Base-by-base conservation (phyloP, 2,888 invertebrate species). In the Calliphora vomitoria region DNA sequence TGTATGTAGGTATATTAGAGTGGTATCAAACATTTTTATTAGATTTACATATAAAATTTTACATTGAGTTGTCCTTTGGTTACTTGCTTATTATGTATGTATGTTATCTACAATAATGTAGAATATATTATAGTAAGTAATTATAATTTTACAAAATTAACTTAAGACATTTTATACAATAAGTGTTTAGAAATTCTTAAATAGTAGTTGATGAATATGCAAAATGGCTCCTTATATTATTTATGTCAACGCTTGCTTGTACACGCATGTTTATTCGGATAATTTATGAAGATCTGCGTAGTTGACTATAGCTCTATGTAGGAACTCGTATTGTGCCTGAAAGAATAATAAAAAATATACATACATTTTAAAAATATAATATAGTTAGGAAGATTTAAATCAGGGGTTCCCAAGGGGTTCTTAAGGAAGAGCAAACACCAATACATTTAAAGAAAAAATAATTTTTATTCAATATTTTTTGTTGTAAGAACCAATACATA, bases 301-400 rank as follows among this genome's bases (percentile, higher is more conserved):
- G 94, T 97, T 97, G 90, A 97, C 95, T 94, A 98, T 97, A 93
- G 97, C 98, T 94, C 98, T 97, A 95, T 98, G 97, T 91, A 98
- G 95, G 95, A 98, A 98, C 95, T 98, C 98, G 94, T 98, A 98
- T 94, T 98, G 98, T 94, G 97, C 96, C 98, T 98, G 75, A 10
- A 91, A 89, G 71, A 85, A 41, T 3, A 41, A 47, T 15, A 62
- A 5, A 62, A 6, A 35, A 55, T 20, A 20, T 20, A 10, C 4
- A 20, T 55, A 55, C 20, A 8, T 25, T 25, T 25, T 25, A 25
- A 25, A 25, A 25, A 25, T 25, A 25, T 25, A 25, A 25, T 25
- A 25, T 25, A 25, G 25, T 25, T 25, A 25, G 25, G 25, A 25
- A 25, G 25, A 25, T 25, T n/a, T n/a, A n/a, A n/a, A n/a, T n/a